These are phyloP conservation scores for Anguilla pacifica DNA, from an alignment of 2,797 vertebrate genomes.

Conservation along the genomic window DNA sequence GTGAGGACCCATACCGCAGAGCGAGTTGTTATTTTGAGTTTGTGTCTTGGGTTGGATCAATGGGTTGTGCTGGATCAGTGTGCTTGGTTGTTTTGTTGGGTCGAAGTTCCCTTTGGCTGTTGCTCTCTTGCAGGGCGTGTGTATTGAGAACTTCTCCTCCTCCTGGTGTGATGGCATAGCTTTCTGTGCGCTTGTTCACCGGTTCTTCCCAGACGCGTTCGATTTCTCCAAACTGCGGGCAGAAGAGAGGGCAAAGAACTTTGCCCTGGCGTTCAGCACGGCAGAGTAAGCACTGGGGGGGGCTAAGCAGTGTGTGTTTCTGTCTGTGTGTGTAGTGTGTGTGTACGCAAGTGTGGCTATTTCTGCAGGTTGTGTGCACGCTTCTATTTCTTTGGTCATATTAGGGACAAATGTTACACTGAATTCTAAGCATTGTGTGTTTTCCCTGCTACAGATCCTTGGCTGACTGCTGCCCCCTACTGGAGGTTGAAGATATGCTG, in stretches of 20 bases:
- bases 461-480: constrained; percentile 91
- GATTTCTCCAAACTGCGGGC: constrained; percentile 86
- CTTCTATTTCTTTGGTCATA: not conserved
- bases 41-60: not conserved
- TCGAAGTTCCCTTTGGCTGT: not conserved
- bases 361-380: not conserved
- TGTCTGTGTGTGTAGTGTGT: not conserved
- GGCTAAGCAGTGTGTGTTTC: not conserved
- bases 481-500: constrained; percentile 96
- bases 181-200: constrained; percentile 95
- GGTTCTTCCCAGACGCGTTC: constrained; percentile 93
- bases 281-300: constrained; percentile 83
- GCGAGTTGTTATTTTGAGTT: not conserved
- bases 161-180: constrained; percentile 96
- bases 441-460: constrained; percentile 71
- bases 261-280: constrained; percentile 88
- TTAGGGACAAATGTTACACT: not conserved
- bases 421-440: not conserved
- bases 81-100: not conserved
- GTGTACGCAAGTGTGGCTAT: not conserved
- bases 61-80: not conserved
- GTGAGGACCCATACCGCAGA: constrained; percentile 59
- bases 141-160: constrained; percentile 97
- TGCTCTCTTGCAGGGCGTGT: constrained; percentile 75
- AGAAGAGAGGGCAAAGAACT: constrained; percentile 88